A percentile compares a stretch with the other conserved stretches of the same genome.
These are phyloP conservation scores for Adela reaumurella DNA, from an alignment of 2,888 invertebrate genomes.

Conservation along the genomic window DNA sequence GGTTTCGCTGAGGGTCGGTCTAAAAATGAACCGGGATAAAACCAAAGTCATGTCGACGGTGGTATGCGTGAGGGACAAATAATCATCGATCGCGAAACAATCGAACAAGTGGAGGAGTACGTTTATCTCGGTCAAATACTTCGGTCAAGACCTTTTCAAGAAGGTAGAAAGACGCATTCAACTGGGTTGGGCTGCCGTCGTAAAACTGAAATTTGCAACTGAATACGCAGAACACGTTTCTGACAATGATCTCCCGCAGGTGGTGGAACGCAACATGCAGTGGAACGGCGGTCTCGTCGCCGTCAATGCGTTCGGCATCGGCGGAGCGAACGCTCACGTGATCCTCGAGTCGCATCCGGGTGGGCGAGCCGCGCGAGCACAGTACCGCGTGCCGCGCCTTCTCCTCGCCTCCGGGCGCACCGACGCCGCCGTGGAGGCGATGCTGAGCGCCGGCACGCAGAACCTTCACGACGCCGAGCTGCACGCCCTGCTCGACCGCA, in stretches of 20 bases:
- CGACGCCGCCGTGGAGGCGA: conserved; percentile 65
- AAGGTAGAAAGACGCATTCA: too few relatives aligned
- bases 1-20: too few relatives aligned
- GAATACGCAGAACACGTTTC: too few relatives aligned
- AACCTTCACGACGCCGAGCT: conserved; percentile 69
- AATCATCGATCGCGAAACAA: too few relatives aligned
- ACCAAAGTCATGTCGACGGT: too few relatives aligned
- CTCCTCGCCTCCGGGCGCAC: conserved; percentile 83
- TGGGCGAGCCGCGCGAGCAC: conserved; percentile 53
- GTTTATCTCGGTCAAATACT: too few relatives aligned
- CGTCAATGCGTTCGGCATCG: conserved; percentile 97
- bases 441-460: conserved; percentile 61
- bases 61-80: too few relatives aligned
- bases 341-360: conserved; percentile 73
- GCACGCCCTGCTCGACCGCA: conserved; percentile 70
- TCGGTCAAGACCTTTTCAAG: too few relatives aligned
- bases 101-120: too few relatives aligned
- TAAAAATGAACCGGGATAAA: too few relatives aligned
- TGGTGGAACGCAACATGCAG: conserved; percentile 75
- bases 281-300: conserved; percentile 92
- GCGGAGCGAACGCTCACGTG: conserved; percentile 94
- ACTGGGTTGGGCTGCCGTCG: too few relatives aligned
- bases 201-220: too few relatives aligned
- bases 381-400: conserved; percentile 58
- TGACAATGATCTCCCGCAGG: conserved; percentile 49